Evolutionary conservation across 2,113 vertebrate species (phyloP), one percentile per base, ranked within the genome.

Genomic region (Colistium nudipinnis): DNA sequence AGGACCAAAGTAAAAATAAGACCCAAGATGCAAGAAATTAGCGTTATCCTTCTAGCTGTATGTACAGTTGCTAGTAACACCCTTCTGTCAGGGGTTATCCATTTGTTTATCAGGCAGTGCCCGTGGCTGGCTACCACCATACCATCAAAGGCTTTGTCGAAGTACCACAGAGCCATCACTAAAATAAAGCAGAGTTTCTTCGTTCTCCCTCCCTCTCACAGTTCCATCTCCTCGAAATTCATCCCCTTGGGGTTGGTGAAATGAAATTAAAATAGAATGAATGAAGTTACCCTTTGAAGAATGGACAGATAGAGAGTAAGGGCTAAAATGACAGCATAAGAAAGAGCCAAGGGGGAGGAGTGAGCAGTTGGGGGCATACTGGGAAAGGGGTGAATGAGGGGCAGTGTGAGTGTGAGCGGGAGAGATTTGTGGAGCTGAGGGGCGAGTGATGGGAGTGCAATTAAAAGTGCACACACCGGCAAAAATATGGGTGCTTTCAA

Each of bases 401-500:
- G 67, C 70, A 80, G 54, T 52, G 31, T 78, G 59, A n/a, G n/a
- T 64, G 74, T 69, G 52, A 28, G 66, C 65, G 76, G 76, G 74
- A 62, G 76, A 69, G 81, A 79, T 77, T 76, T 52, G 63, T 84
- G 81, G 78, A 73, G 88, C 89, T 91, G 80, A 85, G 86, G 87
- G 88, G 84, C 80, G 84, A 87, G 90, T 78, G 80, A 90, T 89
- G 89, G 87, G 90, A 92, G 88, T 41, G 89, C 91, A 93, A 93
- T 93, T 93, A 94, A 93, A 93, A 94, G 90, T 92, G 90, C 92
- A 93, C 89, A 94, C 89, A 93, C 90, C 90, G 88, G 89, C 89
- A 86, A 89, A 89, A 93, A 91, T 88, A 70, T 83, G 78, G 83
- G 82, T 80, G 81, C 90, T 91, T 92, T 91, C 86, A 88, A 93